Percentiles rank a stretch among this genome's conserved stretches.
Conservation (phyloP, 2,888 invertebrate species). For the Meiosimyza decipiens region DNA sequence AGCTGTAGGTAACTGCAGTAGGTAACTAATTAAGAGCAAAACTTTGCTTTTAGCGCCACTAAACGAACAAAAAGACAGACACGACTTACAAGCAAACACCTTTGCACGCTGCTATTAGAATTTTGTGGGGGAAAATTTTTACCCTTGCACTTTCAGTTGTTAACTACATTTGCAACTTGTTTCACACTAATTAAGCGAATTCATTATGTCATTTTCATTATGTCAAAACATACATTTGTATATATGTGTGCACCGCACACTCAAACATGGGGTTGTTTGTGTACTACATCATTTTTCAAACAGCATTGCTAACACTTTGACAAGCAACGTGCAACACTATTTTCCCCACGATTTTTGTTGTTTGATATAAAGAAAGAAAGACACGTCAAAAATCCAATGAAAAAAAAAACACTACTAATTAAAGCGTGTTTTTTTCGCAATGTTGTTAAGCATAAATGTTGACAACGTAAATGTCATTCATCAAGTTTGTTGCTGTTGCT, state of each 20-base stretch:
- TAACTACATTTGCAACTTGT: slow-evolving; percentile 3
- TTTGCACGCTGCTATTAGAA: no score
- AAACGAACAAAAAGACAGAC: no score
- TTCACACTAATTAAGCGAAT: not conserved
- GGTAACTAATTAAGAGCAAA: no score
- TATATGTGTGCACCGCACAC: no score
- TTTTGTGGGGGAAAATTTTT: no score
- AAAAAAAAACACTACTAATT: not conserved
- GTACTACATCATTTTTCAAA: no score
- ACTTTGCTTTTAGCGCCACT: no score
- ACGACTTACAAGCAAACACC: no score
- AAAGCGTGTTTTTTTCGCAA: slow-evolving; percentile 4
- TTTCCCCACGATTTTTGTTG: not conserved
- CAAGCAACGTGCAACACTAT: not conserved
- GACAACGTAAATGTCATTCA: not conserved
- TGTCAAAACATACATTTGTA: not conserved
- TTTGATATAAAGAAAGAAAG: not conserved
- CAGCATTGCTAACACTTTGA: no score
- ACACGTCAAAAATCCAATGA: not conserved
- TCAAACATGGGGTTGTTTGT: no score
- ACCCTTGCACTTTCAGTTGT: no score
- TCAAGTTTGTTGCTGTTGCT: not conserved
- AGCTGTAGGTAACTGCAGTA: no score
- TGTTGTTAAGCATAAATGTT: slow-evolving; percentile 7
- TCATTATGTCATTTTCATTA: not conserved